These are phyloP conservation scores for Avahi laniger DNA, from an alignment of 2,797 vertebrate genomes.

Conservation along the genomic window DNA sequence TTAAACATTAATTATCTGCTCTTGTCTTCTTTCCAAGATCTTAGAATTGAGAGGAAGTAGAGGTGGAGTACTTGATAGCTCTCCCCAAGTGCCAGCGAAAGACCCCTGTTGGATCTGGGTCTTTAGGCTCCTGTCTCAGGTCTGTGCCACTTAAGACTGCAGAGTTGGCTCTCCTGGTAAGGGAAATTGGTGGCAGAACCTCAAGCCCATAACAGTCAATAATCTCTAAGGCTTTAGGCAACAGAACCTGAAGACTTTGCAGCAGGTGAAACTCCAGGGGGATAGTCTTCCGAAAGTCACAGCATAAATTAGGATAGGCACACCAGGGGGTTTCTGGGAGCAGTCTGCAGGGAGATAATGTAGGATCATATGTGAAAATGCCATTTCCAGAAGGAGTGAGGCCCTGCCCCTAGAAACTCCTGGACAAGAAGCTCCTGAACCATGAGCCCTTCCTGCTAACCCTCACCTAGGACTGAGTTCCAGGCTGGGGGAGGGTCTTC, in stretches of 20 bases:
- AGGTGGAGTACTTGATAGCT: neutral
- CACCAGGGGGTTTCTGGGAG: neutral
- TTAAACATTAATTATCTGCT: neutral
- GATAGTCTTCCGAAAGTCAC: neutral
- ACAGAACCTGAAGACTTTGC: neutral
- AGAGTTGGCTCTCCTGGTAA: neutral
- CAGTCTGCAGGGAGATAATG: neutral
- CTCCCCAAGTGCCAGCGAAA: neutral
- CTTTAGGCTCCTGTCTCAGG: neutral
- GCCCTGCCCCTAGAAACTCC: neutral
- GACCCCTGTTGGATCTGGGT: neutral
- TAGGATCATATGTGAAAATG: neutral
- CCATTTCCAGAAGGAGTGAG: neutral
- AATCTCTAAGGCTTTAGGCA: neutral
- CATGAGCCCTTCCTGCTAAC: neutral
- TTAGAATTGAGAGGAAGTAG: neutral
- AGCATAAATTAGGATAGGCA: neutral
- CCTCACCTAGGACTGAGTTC: neutral
- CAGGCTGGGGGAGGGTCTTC: neutral
- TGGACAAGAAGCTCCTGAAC: neutral
- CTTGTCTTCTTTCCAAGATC: conserved; percentile 1
- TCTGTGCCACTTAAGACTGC: neutral
- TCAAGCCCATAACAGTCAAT: neutral
- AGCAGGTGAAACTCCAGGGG: neutral
- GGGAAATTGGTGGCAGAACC: neutral